Evolutionary conservation across 2,888 invertebrate genomes (phyloP), one percentile per base, ranked within the genome.

Genomic region (Fragum fragum): DNA sequence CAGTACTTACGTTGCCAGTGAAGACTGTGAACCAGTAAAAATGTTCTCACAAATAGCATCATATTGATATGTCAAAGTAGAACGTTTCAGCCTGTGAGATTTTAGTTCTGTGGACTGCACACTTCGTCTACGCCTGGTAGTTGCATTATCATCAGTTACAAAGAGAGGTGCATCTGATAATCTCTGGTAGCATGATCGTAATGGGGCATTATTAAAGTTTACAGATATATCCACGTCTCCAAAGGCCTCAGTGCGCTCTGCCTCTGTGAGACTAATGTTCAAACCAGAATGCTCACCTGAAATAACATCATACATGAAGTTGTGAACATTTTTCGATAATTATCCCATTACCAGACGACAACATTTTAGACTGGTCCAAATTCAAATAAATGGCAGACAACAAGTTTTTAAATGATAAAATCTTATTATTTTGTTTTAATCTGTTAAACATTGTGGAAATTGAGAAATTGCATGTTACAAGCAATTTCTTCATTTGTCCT

Each of bases 121-220:
- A 73, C 59, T 52, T 36, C 82, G 55, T 42, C 66, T 70, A 32
- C 66, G 71, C n/a, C 79, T 69, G 1, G 16, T n/a, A 23, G 52
- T 9, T 0, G 32, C 29, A 5, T 18, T 29, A 2, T n/a, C 59
- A 21, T 21, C n/a, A 9, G 53, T 26, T 18, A 68, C 76, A 66
- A 42, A 69, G 66, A 76, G 79, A 9, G 83, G 83, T n/a, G 76
- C 73, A 68, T 83, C 79, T 21, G 82, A 83, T 7, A 69, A 57
- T 52, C 73, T 29, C 29, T 61, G 73, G 63, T 83, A 83, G 53
- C 79, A 79, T 26, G 78, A 79, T 9, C 26, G 68, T 42, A 83
- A 36, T 21, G 82, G 82, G 2, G 28, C 11, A 36, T 79, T 76
- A 47, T 83, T 68, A 28, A 79, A 73, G 26, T 69, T 83, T 21